Percentiles rank a stretch among this genome's conserved stretches.
These are phyloP conservation scores for Anastrepha obliqua DNA, from an alignment of 1,140 invertebrate species.

Conservation along the genomic window DNA sequence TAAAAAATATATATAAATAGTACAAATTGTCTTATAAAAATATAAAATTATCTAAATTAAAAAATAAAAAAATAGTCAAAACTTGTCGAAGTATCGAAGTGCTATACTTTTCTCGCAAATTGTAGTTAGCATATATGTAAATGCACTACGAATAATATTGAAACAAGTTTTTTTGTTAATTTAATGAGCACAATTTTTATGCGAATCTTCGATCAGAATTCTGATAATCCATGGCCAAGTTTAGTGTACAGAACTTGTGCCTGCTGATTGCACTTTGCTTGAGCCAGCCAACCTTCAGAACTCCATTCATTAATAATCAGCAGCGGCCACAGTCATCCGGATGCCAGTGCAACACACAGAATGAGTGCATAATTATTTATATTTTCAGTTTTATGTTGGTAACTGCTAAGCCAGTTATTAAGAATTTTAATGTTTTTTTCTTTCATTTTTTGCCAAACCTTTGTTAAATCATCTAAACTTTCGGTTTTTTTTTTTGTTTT, in stretches of 20 bases:
- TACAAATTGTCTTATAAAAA: no score
- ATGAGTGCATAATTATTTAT: constrained; percentile 39
- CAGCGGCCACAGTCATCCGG: not conserved
- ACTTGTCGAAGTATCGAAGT: no score
- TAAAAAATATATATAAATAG: no score
- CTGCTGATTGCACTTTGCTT: not conserved
- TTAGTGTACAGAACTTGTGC: not conserved
- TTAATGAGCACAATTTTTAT: no score
- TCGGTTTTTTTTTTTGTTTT: not conserved
- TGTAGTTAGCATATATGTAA: no score
- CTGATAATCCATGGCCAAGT: not conserved
- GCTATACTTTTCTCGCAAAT: no score
- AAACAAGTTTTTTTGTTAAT: no score
- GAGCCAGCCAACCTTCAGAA: not conserved
- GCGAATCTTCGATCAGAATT: no score
- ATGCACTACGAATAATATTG: no score
- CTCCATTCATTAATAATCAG: no score
- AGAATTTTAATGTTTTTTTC: not conserved
- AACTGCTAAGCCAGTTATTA: not conserved
- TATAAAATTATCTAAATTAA: no score
- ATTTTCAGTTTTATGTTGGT: not conserved
- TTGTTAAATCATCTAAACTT: not conserved
- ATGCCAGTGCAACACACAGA: not conserved
- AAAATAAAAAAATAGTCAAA: no score
- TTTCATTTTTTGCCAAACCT: not conserved